phyloP scores from a whole-genome alignment of 1,140 invertebrate species.

The Bombus vancouverensis region DNA sequence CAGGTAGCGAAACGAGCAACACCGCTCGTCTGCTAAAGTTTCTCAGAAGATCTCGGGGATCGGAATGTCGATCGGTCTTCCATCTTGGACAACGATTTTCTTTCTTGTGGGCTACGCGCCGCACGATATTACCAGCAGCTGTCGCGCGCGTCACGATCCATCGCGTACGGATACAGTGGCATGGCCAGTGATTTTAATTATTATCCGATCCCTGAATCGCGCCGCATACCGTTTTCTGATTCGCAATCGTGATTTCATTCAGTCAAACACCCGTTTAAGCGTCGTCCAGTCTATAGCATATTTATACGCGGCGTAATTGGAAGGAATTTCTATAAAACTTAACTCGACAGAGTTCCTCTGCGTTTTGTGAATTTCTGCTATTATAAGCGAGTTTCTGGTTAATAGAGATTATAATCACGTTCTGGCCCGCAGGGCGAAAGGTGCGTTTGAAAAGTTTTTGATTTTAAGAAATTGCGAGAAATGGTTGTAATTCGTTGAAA shows the following conservation, averaged over 20 bases:
- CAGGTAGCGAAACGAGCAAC: not conserved
- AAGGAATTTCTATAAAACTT: not conserved
- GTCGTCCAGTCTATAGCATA: too few species aligned
- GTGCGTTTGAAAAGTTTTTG: not conserved
- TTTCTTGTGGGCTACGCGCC: conserved; percentile 15
- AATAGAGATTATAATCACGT: not conserved
- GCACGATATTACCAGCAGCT: conserved; percentile 37
- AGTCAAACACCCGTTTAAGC: not conserved
- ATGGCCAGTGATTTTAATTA: conserved; percentile 41
- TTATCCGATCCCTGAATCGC: not conserved
- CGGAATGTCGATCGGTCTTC: conserved; percentile 53
- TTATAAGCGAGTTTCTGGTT: not conserved
- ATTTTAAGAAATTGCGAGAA: not conserved
- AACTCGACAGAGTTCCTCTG: not conserved
- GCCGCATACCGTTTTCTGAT: not conserved
- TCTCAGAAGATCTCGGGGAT: conserved; percentile 45
- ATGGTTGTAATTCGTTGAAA: not conserved
- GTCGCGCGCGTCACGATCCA: conserved; percentile 22
- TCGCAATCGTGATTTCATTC: not conserved
- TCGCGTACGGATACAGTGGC: not conserved
- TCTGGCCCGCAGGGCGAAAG: not conserved
- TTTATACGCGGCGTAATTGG: not conserved
- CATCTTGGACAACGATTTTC: conserved; percentile 33
- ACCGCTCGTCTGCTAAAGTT: not conserved
- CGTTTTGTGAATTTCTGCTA: not conserved